phyloP scores from a whole-genome alignment of 2,797 vertebrate genomes.

The Momotus momota region DNA sequence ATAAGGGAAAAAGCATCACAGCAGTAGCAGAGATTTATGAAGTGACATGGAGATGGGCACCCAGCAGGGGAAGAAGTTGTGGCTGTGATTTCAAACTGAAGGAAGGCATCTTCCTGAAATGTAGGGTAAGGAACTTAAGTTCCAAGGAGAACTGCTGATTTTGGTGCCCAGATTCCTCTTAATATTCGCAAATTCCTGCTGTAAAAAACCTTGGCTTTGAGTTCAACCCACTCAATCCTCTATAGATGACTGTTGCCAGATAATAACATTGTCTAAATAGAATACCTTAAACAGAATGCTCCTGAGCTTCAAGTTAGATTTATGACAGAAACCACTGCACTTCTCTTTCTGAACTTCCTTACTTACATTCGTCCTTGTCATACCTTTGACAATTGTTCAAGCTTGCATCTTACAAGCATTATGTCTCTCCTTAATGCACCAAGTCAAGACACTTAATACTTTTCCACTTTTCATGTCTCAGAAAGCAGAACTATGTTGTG shows the following conservation, averaged over 20 bases:
- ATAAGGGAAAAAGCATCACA: background rate
- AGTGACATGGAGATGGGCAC: background rate
- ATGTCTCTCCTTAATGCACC: background rate
- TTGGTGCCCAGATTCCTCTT: background rate
- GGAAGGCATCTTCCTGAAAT: background rate
- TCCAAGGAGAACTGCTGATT: background rate
- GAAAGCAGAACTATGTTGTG: background rate
- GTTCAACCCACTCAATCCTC: background rate
- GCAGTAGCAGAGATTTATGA: background rate
- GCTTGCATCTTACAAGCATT: background rate
- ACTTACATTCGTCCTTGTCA: background rate
- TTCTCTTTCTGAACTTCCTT: conserved; percentile 10
- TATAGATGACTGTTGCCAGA: background rate
- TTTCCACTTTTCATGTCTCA: background rate
- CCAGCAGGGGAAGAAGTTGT: background rate
- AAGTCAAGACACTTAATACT: background rate
- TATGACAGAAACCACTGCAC: background rate
- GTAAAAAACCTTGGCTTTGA: background rate
- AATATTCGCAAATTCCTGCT: background rate
- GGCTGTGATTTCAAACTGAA: background rate
- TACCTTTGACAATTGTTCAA: background rate
- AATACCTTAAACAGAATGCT: background rate
- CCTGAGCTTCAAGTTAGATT: background rate
- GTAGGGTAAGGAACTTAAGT: background rate
- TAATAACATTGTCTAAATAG: background rate